Evolutionary conservation across 2,888 invertebrate species (phyloP), one percentile per base, ranked within the genome.

Genomic region (Cremastinae sp.): DNA sequence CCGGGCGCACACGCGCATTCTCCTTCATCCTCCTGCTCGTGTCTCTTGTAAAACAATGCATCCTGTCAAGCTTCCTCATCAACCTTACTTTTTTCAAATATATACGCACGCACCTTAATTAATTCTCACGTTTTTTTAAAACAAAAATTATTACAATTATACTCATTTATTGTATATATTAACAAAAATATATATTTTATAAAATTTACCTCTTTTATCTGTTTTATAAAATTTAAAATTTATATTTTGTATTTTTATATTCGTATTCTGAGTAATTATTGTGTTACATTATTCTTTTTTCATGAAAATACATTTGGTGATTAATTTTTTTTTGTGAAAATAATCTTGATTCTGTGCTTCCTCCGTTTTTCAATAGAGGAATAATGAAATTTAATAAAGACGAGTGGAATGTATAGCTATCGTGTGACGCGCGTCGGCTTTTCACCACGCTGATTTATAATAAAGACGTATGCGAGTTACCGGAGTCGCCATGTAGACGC

Each of bases 401-500:
- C 18, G n/a, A 12, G 28, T n/a, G 34, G 12, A 14, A n/a, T 45
- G 1, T 1, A 10, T 47, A 18, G 20, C 16, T 8, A 18, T 18
- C 16, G 1, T 36, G 20, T 56, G 54, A 36, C 38, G 18, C 9
- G n/a, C 10, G 47, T n/a, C 58, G 41, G 10, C 28, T 45, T 49
- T 14, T 68, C 43, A 9, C 12, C 45, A 34, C 58, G 47, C 34
- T 54, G 56, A 18, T 51, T 3, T 51, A 45, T 12, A 14, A 69
- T 45, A 43, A 22, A 64, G 18, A 64, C 34, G 58, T 14, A 53
- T 47, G 43, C 36, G 47, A 61, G 20, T 22, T 68, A 64, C 36
- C 54, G 38, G 51, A 68, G 45, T 68, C 83, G 86, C 85, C 87
- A 86, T 87, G 83, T 82, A 85, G 80, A 79, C 86, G 84, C 84